phyloP scores from a whole-genome alignment of 2,113 vertebrate genomes.

The Syrmaticus mikado region DNA sequence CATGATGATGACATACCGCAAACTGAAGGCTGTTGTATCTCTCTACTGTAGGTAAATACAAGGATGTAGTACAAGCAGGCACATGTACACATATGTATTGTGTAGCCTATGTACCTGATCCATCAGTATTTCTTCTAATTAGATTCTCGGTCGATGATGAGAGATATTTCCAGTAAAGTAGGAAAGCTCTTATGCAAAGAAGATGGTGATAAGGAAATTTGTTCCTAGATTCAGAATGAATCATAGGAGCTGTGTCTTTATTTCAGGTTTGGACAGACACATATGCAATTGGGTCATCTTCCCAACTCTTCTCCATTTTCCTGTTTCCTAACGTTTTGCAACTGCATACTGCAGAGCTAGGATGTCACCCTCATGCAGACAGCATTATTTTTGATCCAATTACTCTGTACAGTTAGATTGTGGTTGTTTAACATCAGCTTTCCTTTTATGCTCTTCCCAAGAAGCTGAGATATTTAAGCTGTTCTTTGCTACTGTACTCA shows the following conservation, averaged over 20 bases:
- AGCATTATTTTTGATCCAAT: background rate
- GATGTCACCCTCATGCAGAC: background rate
- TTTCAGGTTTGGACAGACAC: background rate
- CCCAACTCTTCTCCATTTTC: slow-evolving; percentile 3
- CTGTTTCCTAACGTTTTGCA: background rate
- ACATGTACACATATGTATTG: background rate
- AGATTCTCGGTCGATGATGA: background rate
- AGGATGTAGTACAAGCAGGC: background rate
- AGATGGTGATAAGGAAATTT: background rate
- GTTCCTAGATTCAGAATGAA: background rate
- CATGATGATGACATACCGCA: slow-evolving; percentile 75
- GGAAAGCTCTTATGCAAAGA: background rate
- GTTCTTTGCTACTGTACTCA: background rate
- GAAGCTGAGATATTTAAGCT: background rate
- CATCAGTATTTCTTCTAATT: background rate
- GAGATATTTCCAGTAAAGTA: background rate
- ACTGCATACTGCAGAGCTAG: background rate
- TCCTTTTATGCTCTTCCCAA: background rate
- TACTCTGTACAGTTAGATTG: background rate
- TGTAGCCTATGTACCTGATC: background rate
- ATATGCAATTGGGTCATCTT: background rate
- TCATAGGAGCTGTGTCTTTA: background rate
- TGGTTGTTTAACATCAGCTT: background rate
- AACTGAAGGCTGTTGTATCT: slow-evolving; percentile 82
- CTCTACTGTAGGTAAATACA: slow-evolving; percentile 73